Evolutionary conservation across 2,888 invertebrate species (phyloP), one percentile per base, ranked within the genome.

Genomic region (Caradrina kadenii): DNA sequence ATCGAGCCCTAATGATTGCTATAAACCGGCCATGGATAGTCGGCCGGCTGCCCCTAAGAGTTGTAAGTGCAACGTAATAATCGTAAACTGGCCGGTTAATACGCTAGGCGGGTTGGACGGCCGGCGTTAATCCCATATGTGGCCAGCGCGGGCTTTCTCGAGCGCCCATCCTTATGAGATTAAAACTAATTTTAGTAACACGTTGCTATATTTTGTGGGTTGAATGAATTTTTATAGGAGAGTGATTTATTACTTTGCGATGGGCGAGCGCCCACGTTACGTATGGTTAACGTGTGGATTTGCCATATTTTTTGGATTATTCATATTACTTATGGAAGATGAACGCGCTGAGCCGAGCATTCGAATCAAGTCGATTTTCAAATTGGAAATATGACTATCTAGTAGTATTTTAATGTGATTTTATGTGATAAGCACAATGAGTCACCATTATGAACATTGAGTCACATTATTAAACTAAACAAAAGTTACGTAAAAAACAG

Each of bases 51-150:
- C 78, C 82, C 72, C 79, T 84, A 87, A 84, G 86, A 87, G 86
- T 87, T 86, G 88, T 89, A 88, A 91, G 88, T 89, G 90, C 87
- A 87, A 83, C 80, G 88, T 87, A 87, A 91, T 82, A 82, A 82
- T 79, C 90, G 87, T 92, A 92, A 92, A 92, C 86, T 89, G 89
- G 86, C 75, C 84, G 89, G 87, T 85, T 88, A 87, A 87, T 87
- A 83, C 80, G 81, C 72, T 80, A 82, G 81, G 84, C 80, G 81
- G 79, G 81, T 59, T 63, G 83, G 81, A 68, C 82, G 85, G 85
- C 81, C 80, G 74, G 85, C 86, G 85, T 89, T 92, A 91, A 91
- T 89, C 88, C 91, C 86, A 87, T 85, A 88, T 89, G 89, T 83
- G 88, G 88, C 88, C 59, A 85, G 82, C 73, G 81, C 78, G 79